Percentiles rank a stretch among this genome's conserved stretches.
Conservation (phyloP, 23 tunicate species). For the Pegea sp. region DNA sequence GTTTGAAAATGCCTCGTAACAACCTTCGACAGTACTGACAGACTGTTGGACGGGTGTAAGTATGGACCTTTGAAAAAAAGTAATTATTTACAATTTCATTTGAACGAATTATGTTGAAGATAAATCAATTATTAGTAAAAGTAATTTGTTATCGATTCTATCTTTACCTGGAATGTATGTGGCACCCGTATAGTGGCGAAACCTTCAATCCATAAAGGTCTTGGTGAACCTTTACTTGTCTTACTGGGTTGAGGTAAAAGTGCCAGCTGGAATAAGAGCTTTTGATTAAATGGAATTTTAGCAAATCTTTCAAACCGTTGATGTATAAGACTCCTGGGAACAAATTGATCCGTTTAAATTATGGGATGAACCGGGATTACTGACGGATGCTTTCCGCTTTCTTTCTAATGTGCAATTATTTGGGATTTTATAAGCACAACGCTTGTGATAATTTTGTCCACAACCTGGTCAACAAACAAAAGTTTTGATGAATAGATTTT, state of each 20-base stretch:
- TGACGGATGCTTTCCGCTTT: constrained; percentile 39
- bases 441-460: constrained; percentile 85
- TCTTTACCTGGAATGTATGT: constrained; percentile 77
- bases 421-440: constrained; percentile 95
- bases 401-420: constrained; percentile 82
- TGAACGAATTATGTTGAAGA: background rate
- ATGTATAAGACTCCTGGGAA: background rate
- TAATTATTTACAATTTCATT: background rate
- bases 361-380: constrained; percentile 2
- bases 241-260: background rate
- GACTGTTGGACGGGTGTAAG: constrained; percentile 89
- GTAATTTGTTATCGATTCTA: background rate
- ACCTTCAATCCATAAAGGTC: constrained; percentile 58
- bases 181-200: constrained; percentile 60
- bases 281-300: no score
- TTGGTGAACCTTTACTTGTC: constrained; percentile 3
- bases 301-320: no score
- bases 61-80: constrained; percentile 24
- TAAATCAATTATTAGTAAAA: background rate
- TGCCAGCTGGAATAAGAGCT: no score
- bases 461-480: constrained; percentile 30
- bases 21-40: constrained; percentile 84
- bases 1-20: constrained; percentile 64
- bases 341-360: background rate
- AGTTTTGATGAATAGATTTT: background rate